Base-by-base conservation (phyloP, 2,888 invertebrate genomes). In the Caenorhabditis sulstoni region DNA sequence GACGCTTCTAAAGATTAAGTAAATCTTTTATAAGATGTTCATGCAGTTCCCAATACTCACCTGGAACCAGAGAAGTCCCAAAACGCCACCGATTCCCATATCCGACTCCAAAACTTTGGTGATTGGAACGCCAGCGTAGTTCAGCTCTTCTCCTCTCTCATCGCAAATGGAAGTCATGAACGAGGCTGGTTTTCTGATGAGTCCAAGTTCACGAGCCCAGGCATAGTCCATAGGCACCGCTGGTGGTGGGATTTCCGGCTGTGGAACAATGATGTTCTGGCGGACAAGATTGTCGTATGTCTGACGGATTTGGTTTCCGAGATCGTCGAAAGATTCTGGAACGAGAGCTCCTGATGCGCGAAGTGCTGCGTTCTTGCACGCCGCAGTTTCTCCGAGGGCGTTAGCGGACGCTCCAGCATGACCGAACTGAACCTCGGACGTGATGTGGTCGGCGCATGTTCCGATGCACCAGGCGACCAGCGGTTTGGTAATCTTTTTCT, bases 171-270 rank as follows among this genome's bases (percentile, higher is more conserved):
- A 96, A 20, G 98, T 97, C 95, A 99, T 98, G 92, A 99, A 99
- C 1, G 97, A 97, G 0, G 99, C 98, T 47, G 99, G 99, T 91
- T 99, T 99, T 44, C 99, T 93, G 90, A 99, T 99, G 9, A 99
- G 92, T 14, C 99, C 99, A 78, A 99, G 92, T 92, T 99, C 98
- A 47, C 95, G 93, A 0, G 98, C 98, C 98, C 98, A 99, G 81
- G 94, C 95, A 91, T 96, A 99, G 91, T 99, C 98, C 98, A 99
- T 98, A 9, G 98, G 98, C n/a, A 99, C 97, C 18, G 98, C 97
- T 1, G 99, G 99, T 41, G 99, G 99, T 11, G 97, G 96, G 61
- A 95, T 93, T 91, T 99, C 98, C 50, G 95, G 94, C 86, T 94
- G 94, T 0, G 96, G 96, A 9, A 95, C 93, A 87, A 99, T 95